phyloP scores from a whole-genome alignment of 2,797 vertebrate genomes.

The Enteromius thamalakanensis region DNA sequence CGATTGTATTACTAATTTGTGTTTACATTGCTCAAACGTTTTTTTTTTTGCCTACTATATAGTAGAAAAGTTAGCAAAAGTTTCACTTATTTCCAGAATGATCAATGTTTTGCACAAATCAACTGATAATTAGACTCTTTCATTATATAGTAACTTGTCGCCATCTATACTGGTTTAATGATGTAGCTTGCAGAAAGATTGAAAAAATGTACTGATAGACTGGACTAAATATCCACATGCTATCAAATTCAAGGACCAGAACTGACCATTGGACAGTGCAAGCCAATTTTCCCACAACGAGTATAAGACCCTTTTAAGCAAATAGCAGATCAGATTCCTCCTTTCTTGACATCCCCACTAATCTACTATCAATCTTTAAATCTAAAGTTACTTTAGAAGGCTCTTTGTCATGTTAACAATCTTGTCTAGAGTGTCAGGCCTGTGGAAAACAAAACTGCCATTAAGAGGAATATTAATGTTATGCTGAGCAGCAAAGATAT shows the following conservation, averaged over 20 bases:
- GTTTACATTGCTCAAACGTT: neutral
- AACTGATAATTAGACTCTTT: neutral
- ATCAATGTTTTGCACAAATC: slow-evolving; percentile 3
- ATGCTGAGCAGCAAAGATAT: neutral
- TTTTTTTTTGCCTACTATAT: neutral
- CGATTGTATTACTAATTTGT: too few species aligned
- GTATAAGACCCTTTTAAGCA: slow-evolving; percentile 16
- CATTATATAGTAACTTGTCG: neutral
- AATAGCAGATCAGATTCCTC: slow-evolving; percentile 20
- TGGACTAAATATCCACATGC: neutral
- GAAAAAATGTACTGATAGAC: neutral
- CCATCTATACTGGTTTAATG: neutral
- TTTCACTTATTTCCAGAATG: neutral
- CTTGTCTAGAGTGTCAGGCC: slow-evolving; percentile 13
- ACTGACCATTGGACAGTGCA: neutral
- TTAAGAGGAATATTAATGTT: slow-evolving; percentile 34
- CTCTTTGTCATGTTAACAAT: slow-evolving; percentile 33
- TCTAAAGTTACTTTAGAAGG: slow-evolving; percentile 18
- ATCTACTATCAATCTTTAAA: slow-evolving; percentile 25
- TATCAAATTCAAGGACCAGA: neutral
- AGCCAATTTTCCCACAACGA: neutral
- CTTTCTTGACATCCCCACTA: neutral
- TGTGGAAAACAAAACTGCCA: slow-evolving; percentile 5
- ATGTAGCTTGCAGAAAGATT: neutral
- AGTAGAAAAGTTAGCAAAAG: neutral